Evolutionary conservation across 2,797 vertebrate genomes (phyloP), one percentile per base, ranked within the genome.

Genomic region (Sciurus carolinensis): DNA sequence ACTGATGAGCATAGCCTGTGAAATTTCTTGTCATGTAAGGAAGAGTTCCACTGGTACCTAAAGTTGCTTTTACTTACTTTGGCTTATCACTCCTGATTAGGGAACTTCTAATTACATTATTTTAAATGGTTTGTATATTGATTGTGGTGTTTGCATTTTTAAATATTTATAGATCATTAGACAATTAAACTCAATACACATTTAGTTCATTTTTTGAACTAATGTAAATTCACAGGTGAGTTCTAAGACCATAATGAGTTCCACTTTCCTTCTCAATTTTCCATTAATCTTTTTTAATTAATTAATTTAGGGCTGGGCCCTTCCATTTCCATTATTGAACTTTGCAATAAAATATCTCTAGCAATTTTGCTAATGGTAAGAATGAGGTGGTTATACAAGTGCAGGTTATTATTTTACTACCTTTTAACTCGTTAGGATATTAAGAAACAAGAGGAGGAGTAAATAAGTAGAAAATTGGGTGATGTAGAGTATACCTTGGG

Each of bases 361-460:
- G 15, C 47, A 47, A 44, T 54, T 72, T 94, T 92, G 5, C 30
- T 77, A 64, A 59, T 81, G 13, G 1, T 64, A 83, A 90, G 20
- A 87, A 82, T 84, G 36, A 87, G 2, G 6, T 93, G 59, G 7
- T 96, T 90, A 36, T 12, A 18, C 50, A 62, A 81, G 12, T 57
- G 6, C 69, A 33, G 13, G 47, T 52, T 76, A 77, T 73, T 90
- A 59, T 87, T 93, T 91, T 57, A 79, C 22, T 64, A 57, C 5
- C 33, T 71, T 93, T 94, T 91, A 72, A 13, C 10, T 93, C n/a
- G 76, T 84, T 92, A 90, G 91, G 66, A 76, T 88, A 91, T 64
- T 67, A n/a, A 87, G 59, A 50, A 62, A 71, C 0, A 90, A 79
- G 33, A 83, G 8, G 14, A 90, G 62, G 66, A 73, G 4, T 62